A percentile compares a stretch with the other conserved stretches of the same genome.
These are phyloP conservation scores for Melanocharis versteri DNA, from an alignment of 2,113 vertebrate species.

Conservation along the genomic window DNA sequence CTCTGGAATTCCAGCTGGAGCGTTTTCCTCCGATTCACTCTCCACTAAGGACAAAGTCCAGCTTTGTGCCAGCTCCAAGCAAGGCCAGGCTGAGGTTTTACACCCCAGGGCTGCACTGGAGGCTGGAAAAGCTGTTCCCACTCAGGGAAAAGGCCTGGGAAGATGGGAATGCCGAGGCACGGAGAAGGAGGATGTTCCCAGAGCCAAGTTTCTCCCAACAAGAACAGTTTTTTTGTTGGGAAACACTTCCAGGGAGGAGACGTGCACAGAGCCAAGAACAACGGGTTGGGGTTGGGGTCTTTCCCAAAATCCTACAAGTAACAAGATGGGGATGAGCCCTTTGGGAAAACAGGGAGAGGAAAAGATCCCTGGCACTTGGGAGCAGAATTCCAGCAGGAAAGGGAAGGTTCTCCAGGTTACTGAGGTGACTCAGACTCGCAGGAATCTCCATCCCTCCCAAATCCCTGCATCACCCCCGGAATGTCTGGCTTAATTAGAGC, in stretches of 20 bases:
- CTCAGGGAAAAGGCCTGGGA: not conserved
- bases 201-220: not conserved
- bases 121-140: not conserved
- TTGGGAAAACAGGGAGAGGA: not conserved
- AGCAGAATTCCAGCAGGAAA: not conserved
- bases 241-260: not conserved
- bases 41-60: fast-evolving
- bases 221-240: not conserved
- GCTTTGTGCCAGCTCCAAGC: not conserved
- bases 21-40: not conserved
- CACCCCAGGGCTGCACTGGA: not conserved
- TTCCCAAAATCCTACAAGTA: not conserved
- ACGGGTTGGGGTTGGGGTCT: fast-evolving
- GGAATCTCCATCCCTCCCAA: not conserved
- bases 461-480: not conserved
- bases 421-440: not conserved
- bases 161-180: not conserved
- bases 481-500: not conserved
- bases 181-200: not conserved
- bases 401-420: not conserved
- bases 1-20: not conserved
- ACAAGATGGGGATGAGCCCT: not conserved
- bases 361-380: fast-evolving
- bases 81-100: not conserved
- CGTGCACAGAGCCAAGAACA: not conserved